Evolutionary conservation across 35 echinoderm and acorn worm genomes (phyloP).

Genomic region (Apostichopus parvimensis): DNA sequence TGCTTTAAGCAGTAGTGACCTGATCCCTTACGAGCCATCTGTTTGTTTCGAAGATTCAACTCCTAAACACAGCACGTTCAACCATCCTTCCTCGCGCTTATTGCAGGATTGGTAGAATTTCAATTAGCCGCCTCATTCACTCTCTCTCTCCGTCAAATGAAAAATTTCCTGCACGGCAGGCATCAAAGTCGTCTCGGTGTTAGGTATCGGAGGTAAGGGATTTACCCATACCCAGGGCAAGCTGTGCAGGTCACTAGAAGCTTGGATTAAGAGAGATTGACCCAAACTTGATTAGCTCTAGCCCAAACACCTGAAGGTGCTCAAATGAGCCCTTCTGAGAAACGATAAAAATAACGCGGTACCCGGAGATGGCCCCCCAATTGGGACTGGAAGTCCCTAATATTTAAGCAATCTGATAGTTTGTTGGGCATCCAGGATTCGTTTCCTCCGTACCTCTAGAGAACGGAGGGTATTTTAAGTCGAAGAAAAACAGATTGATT

Average conservation of each 20-base stretch:
- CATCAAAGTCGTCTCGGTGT: not conserved
- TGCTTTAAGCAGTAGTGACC: too few species aligned
- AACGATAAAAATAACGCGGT: not conserved
- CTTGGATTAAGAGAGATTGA: conserved; percentile 26
- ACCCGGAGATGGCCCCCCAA: conserved; percentile 2
- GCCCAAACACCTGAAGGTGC: conserved; percentile 38
- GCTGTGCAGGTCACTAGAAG: not conserved
- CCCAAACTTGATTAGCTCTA: conserved; percentile 30
- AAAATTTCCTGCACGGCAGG: not conserved
- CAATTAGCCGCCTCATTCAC: conserved; percentile 30
- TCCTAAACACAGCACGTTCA: not conserved
- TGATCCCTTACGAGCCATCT: not conserved
- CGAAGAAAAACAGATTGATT: conserved; percentile 20
- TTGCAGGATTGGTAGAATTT: conserved; percentile 32
- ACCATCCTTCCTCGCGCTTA: not conserved
- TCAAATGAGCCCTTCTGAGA: not conserved
- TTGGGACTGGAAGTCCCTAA: conserved; percentile 29
- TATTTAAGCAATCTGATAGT: conserved; percentile 42
- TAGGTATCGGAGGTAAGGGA: too few species aligned
- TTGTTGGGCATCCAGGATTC: conserved; percentile 20
- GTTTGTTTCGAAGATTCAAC: not conserved
- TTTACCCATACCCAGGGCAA: not conserved
- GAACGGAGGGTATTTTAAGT: conserved; percentile 7
- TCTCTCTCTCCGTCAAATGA: conserved; percentile 17
- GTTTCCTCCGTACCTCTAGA: conserved; percentile 5